Evolutionary conservation across 1,140 invertebrate genomes (phyloP), one percentile per base, ranked within the genome.

Genomic region (Ceratitis capitata): DNA sequence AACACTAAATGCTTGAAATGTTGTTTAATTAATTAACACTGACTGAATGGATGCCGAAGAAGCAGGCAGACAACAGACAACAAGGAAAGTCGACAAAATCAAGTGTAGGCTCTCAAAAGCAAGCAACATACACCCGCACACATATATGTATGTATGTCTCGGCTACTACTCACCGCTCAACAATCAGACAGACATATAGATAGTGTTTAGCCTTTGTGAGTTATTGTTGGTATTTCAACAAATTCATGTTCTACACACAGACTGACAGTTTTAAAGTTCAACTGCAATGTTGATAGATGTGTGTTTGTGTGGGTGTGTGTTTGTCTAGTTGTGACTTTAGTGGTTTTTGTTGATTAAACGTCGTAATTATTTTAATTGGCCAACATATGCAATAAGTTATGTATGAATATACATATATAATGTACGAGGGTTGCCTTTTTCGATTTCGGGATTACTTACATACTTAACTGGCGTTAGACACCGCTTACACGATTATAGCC

Each of bases 11-110:
- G n/a, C 26, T 83, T 53, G n/a, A 83, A 83, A 26, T 83, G 82
- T 49, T 83, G 82, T 23, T 83, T 83, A 35, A 53, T 83, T 83
- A 83, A 83, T 83, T 53, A 83, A 83, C 82, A 83, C 42, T 51
- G 47, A 83, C 82, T n/a, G n/a, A 83, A 51, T 12, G 14, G 26
- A 51, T 51, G 35, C 82, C 26, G 29, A 12, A 39, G 16, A 10
- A 74, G 35, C 35, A 74, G 19, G n/a, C 6, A 74, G 16, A n/a
- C 42, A 7, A 7, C 4, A 12, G 35, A n/a, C 35, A 39, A 23
- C 64, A 78, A 78, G 1, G n/a, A 4, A 19, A 14, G 5, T 45
- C 7, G 39, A 35, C 29, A 39, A 35, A n/a, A 74, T 14, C 6
- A 78, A 78, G 45, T 47, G 3, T 32, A 45, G 29, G 39, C n/a